Evolutionary conservation across 2,888 invertebrate species (phyloP).

Genomic region (Artemia sinica): DNA sequence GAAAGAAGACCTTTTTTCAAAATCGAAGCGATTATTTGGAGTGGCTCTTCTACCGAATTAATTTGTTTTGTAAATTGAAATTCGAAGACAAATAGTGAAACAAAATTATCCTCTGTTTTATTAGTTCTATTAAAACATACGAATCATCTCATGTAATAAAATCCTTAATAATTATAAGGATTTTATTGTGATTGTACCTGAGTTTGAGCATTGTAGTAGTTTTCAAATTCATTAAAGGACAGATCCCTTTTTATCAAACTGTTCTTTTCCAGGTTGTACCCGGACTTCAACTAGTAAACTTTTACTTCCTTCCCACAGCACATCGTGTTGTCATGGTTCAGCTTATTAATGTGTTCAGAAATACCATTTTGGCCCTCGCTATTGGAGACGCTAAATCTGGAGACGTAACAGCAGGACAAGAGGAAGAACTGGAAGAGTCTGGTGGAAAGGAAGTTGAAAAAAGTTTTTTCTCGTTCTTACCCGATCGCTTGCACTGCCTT

Average conservation of each 20-base stretch:
- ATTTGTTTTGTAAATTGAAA: too few relatives aligned
- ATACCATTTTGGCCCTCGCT: constrained; percentile 4
- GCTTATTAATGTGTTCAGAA: background rate
- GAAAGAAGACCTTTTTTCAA: too few relatives aligned
- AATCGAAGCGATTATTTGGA: too few relatives aligned
- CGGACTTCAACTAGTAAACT: background rate
- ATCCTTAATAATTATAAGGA: too few relatives aligned
- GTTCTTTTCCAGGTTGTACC: background rate
- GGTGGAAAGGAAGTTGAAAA: background rate
- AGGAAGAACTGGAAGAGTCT: background rate
- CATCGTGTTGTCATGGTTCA: background rate
- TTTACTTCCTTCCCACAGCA: background rate
- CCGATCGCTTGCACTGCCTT: background rate
- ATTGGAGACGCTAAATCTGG: background rate
- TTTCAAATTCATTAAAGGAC: too few relatives aligned
- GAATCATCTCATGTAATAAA: too few relatives aligned
- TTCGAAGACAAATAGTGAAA: too few relatives aligned
- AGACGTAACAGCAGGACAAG: background rate
- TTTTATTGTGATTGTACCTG: too few relatives aligned
- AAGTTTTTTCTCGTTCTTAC: background rate
- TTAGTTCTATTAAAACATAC: too few relatives aligned
- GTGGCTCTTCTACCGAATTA: too few relatives aligned
- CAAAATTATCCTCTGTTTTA: too few relatives aligned
- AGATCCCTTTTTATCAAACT: background rate
- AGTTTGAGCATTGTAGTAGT: too few relatives aligned